Evolutionary conservation across 2,888 invertebrate genomes (phyloP).

Genomic region (Thereva nobilitata): DNA sequence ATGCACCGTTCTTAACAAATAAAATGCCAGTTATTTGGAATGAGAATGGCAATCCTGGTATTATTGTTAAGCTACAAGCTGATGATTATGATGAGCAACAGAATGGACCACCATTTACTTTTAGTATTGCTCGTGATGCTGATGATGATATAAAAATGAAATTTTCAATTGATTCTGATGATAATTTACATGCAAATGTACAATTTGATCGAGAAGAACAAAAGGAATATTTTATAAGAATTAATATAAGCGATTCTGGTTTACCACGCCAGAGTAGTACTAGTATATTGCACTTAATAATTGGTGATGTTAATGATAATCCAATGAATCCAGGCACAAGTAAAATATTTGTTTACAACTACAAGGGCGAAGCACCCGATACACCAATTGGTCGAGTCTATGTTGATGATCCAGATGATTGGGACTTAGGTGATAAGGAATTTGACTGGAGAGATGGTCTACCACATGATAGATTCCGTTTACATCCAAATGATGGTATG

Average conservation of each 20-base stretch:
- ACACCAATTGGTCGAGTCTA: slow-evolving; percentile 84
- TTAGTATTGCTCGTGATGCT: slow-evolving; percentile 62
- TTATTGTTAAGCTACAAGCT: slow-evolving; percentile 71
- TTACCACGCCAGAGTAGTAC: slow-evolving; percentile 73
- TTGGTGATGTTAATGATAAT: slow-evolving; percentile 95
- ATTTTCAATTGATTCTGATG: slow-evolving; percentile 69
- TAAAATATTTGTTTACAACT: slow-evolving; percentile 92
- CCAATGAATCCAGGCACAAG: slow-evolving; percentile 85
- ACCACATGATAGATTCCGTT: slow-evolving; percentile 68
- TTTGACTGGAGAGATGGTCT: slow-evolving; percentile 70
- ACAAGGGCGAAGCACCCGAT: slow-evolving; percentile 80
- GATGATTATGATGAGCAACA: slow-evolving; percentile 79
- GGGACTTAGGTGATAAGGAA: slow-evolving; percentile 91
- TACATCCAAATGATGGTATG: slow-evolving; percentile 79
- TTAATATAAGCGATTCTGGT: slow-evolving; percentile 87
- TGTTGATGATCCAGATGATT: slow-evolving; percentile 94
- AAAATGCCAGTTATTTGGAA: slow-evolving; percentile 81
- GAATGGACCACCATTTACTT: slow-evolving; percentile 86
- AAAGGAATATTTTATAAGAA: slow-evolving; percentile 86
- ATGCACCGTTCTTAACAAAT: slow-evolving; percentile 84
- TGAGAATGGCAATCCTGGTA: slow-evolving; percentile 74
- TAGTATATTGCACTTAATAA: slow-evolving; percentile 83
- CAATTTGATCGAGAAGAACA: slow-evolving; percentile 84
- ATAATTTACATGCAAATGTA: slow-evolving; percentile 71
- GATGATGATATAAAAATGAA: slow-evolving; percentile 70